These are phyloP conservation scores for Tenualosa thibaudeaui DNA, from an alignment of 2,797 vertebrate species.

Conservation along the genomic window DNA sequence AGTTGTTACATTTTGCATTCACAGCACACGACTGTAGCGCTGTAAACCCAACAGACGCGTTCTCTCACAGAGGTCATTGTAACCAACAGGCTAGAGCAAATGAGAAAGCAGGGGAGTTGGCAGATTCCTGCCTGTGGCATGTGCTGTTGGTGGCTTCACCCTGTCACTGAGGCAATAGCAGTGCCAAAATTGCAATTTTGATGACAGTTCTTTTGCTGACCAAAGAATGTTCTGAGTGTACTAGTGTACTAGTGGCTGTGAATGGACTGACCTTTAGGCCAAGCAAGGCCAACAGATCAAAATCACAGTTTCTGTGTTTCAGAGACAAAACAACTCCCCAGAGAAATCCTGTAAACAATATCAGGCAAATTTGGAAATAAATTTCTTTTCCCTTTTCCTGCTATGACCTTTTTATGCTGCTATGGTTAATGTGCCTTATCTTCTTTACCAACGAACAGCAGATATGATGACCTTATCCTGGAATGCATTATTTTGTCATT, in stretches of 20 bases:
- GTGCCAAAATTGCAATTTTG: background rate
- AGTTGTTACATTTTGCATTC: background rate
- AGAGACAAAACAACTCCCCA: too few relatives aligned
- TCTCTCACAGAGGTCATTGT: background rate
- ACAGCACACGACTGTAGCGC: background rate
- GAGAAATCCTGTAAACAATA: too few relatives aligned
- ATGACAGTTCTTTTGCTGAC: background rate
- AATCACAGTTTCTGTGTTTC: background rate
- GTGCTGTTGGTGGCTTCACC: background rate
- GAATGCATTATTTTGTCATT: too few relatives aligned
- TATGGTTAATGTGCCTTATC: too few relatives aligned
- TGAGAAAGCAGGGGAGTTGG: conserved; percentile 1
- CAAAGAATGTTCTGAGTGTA: too few relatives aligned
- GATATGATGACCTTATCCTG: too few relatives aligned
- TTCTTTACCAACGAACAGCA: too few relatives aligned
- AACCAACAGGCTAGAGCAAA: background rate
- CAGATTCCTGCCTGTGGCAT: background rate
- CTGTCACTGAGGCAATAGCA: background rate
- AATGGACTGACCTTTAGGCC: too few relatives aligned
- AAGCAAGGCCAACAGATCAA: background rate
- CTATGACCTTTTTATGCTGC: too few relatives aligned
- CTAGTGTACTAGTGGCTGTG: too few relatives aligned
- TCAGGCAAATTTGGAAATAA: too few relatives aligned
- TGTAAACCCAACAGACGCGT: background rate
- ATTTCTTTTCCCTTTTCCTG: too few relatives aligned